phyloP scores from a whole-genome alignment of 2,797 vertebrate genomes.

The Glyptemys insculpta region DNA sequence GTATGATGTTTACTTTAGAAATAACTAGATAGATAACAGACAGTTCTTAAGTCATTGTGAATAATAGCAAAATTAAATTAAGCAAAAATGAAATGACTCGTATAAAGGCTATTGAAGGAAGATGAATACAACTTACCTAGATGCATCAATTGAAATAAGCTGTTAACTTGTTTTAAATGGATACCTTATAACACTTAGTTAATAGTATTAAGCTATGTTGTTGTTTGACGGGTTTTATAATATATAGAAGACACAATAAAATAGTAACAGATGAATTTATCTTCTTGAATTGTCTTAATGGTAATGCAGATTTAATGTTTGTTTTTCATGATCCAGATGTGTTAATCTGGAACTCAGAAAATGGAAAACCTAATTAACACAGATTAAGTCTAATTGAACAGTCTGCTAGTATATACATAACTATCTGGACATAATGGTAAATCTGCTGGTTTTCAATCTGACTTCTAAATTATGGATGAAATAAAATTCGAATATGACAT shows the following conservation, averaged over 20 bases:
- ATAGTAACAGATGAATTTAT: constrained; percentile 56
- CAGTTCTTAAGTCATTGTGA: neutral
- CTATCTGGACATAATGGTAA: constrained; percentile 38
- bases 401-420: constrained; percentile 2
- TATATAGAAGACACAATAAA: neutral
- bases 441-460: constrained; percentile 32
- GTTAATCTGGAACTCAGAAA: constrained; percentile 68
- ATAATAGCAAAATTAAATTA: constrained; percentile 26
- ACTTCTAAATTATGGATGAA: constrained; percentile 31
- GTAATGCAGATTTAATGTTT: constrained; percentile 42
- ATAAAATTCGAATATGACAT: neutral
- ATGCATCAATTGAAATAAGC: constrained; percentile 3
- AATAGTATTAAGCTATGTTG: constrained; percentile 40
- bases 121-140: neutral
- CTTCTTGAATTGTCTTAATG: constrained; percentile 60
- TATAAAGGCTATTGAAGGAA: neutral
- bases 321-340: constrained; percentile 61
- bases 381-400: constrained; percentile 67
- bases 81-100: constrained; percentile 32
- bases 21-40: neutral
- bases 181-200: neutral
- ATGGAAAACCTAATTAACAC: constrained; percentile 62
- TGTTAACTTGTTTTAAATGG: constrained; percentile 6
- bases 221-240: constrained; percentile 16
- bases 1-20: neutral